These are phyloP conservation scores for Harpalus rufipes DNA, from an alignment of 2,888 invertebrate genomes.

Conservation along the genomic window DNA sequence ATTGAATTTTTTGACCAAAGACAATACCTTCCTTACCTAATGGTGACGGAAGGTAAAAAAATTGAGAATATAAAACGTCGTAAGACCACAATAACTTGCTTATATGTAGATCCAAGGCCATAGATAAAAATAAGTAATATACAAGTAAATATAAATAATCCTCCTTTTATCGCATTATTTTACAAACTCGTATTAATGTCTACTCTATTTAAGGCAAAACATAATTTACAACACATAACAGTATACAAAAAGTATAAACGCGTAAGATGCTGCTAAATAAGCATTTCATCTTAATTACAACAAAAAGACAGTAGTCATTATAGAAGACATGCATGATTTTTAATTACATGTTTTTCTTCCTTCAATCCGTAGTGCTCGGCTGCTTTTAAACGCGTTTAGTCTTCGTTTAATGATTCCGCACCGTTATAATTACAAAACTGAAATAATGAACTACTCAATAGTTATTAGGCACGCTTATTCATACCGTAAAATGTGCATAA, in stretches of 20 bases:
- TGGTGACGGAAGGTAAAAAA: too few relatives aligned
- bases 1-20: too few relatives aligned
- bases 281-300: neutral
- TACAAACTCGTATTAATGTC: too few relatives aligned
- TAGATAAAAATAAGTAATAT: too few relatives aligned
- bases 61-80: too few relatives aligned
- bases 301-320: conserved; percentile 2
- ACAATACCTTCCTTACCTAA: too few relatives aligned
- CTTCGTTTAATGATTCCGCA: conserved; percentile 2
- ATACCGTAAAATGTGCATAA: conserved; percentile 37
- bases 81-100: too few relatives aligned
- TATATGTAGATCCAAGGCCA: too few relatives aligned
- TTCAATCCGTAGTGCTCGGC: neutral
- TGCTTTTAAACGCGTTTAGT: conserved; percentile 16
- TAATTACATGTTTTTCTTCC: conserved; percentile 8
- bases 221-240: neutral
- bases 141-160: too few relatives aligned
- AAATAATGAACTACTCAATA: conserved; percentile 29
- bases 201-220: neutral
- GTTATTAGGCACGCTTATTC: conserved; percentile 26
- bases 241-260: neutral
- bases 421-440: conserved; percentile 38
- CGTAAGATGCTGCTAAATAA: neutral
- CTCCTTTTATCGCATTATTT: too few relatives aligned
- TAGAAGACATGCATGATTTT: conserved; percentile 6